Evolutionary conservation across 1,140 invertebrate genomes (phyloP).

Genomic region (Ostrea edulis): DNA sequence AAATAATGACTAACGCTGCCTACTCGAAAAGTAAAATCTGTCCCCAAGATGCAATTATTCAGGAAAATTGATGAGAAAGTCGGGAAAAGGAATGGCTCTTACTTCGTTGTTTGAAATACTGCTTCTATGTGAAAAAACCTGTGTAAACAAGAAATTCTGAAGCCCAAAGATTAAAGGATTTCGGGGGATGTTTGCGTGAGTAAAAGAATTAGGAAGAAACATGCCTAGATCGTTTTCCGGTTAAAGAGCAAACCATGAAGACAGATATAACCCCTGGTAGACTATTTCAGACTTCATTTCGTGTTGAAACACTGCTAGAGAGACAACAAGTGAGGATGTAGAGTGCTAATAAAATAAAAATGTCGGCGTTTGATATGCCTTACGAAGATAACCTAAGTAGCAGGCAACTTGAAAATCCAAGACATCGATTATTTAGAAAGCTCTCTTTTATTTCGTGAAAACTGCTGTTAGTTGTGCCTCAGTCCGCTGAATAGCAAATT

Average conservation of each 20-base stretch:
- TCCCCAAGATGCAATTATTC: constrained; percentile 6
- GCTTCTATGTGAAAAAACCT: constrained; percentile 6
- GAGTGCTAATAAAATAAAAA: neutral
- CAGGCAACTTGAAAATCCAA: neutral
- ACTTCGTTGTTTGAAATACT: neutral
- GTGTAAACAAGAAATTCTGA: neutral
- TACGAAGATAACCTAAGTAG: neutral
- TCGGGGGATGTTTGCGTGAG: neutral
- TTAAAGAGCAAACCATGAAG: neutral
- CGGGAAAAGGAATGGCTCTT: neutral
- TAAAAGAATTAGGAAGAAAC: neutral
- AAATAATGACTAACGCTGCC: neutral
- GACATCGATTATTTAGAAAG: neutral
- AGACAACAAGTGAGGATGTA: neutral
- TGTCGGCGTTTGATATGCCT: neutral
- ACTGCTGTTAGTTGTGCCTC: too few relatives aligned
- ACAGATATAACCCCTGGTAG: neutral
- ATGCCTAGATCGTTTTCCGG: constrained; percentile 1
- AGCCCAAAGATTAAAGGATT: constrained; percentile 19
- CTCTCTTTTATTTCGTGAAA: neutral
- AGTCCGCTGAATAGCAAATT: neutral
- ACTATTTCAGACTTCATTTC: neutral
- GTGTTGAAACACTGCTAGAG: neutral
- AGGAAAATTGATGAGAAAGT: constrained; percentile 24
- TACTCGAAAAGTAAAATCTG: neutral